A percentile compares a stretch with the other conserved stretches of the same genome.
Conservation (phyloP, 2,113 vertebrate species). For the Sula dactylatra region DNA sequence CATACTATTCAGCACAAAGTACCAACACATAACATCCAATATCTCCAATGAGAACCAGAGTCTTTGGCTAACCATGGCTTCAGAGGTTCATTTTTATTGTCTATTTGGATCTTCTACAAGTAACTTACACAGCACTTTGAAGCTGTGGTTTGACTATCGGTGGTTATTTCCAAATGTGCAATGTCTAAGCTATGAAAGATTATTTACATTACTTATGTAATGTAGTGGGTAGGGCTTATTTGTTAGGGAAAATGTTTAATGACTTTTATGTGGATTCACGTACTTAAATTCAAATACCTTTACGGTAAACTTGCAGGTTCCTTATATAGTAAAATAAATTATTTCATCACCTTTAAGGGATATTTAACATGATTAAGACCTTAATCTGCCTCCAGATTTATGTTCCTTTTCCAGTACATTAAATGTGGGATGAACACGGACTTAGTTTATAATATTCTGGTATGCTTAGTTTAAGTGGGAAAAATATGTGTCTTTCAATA, state of each 20-base stretch:
- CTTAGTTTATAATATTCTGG: neutral
- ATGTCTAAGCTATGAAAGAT: neutral
- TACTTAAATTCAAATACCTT: neutral
- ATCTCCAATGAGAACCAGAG: neutral
- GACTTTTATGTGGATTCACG: neutral
- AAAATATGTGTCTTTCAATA: neutral
- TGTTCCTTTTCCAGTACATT: neutral
- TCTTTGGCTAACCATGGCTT: neutral
- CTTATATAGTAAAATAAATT: neutral
- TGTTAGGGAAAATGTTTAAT: neutral
- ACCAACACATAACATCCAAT: rapidly evolving
- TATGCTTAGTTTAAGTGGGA: neutral
- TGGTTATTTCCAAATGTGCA: neutral
- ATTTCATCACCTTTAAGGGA: neutral
- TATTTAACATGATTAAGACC: neutral
- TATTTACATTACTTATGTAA: neutral
- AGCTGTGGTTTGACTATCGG: neutral
- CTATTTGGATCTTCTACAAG: neutral
- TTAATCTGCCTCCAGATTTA: neutral
- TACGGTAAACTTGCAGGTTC: neutral
- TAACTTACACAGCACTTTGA: neutral
- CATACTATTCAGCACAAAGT: neutral
- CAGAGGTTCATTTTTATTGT: neutral
- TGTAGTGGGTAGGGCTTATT: neutral
- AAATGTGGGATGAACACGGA: neutral